Evolutionary conservation across 1,140 invertebrate species (phyloP).

Genomic region (Cataglyphis hispanica): DNA sequence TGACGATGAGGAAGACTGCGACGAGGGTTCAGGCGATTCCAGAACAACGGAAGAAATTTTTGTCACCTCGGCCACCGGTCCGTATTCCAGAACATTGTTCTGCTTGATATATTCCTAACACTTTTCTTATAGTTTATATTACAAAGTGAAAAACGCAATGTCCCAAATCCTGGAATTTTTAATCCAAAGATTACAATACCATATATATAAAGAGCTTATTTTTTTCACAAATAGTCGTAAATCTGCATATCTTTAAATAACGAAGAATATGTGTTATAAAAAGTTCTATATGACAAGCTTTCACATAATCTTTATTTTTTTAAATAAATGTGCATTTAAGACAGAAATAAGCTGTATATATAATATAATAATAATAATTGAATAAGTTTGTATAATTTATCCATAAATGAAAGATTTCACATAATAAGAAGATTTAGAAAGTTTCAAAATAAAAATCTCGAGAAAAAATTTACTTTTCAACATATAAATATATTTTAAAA

Average conservation of each 20-base stretch:
- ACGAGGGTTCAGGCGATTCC: slow-evolving; percentile 91
- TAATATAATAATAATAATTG: too few species aligned
- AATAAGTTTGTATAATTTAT: too few species aligned
- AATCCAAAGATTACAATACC: not conserved
- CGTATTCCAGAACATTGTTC: slow-evolving; percentile 61
- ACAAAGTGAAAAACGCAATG: not conserved
- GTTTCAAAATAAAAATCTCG: too few species aligned
- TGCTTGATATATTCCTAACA: not conserved
- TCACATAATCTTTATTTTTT: too few species aligned
- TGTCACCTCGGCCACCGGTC: slow-evolving; percentile 87
- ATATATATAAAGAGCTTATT: not conserved
- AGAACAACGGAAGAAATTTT: slow-evolving; percentile 89
- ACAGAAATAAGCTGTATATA: too few species aligned
- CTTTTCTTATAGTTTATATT: not conserved
- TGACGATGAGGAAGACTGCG: slow-evolving; percentile 93
- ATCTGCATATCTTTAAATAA: not conserved
- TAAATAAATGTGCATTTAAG: too few species aligned
- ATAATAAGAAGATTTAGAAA: too few species aligned
- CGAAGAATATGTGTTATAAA: not conserved
- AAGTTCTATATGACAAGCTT: too few species aligned
- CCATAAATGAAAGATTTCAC: too few species aligned
- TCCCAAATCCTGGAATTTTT: not conserved
- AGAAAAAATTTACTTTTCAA: too few species aligned
- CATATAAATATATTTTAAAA: too few species aligned
- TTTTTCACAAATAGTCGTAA: not conserved